Evolutionary conservation across 2,797 vertebrate genomes (phyloP), one percentile per base, ranked within the genome.

Genomic region (Heteromormyrus szaboi): DNA sequence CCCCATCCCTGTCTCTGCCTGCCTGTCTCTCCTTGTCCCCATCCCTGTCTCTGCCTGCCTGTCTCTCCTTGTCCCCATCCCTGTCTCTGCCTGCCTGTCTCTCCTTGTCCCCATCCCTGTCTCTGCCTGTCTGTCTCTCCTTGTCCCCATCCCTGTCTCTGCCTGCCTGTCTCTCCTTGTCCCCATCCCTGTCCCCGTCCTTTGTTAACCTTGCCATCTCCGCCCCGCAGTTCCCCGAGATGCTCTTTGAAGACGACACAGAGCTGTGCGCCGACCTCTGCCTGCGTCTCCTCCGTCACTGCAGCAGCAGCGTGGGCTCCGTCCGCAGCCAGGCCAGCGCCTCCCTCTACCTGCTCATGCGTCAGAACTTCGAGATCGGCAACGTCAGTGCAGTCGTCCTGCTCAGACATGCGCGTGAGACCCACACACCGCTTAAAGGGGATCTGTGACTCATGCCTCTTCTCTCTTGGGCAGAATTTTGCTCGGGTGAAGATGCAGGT

Each of bases 401-500:
- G 14, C 50, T 19, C 17, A 41, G 17, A 89, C 37, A 5, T 7
- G 29, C 65, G 65, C 19, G 22, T 4, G 25, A 11, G 62, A 12
- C 62, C 62, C 62, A 68, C 25, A 2, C 11, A 12, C 9, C 8
- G 0, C 22, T 25, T 29, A 3, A 29, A 29, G 8, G 14, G 65
- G 29, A 72, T 33, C 65, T 17, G 25, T 72, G 65, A 33, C 65
- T 33, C 29, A 72, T 33, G 68, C 68, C 68, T 72, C 33, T 33
- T 72, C 33, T 72, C 68, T 37, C 33, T 1, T 12, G 8, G 37
- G 0, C 93, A 98, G 98, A 98, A 98, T 94, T 98, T 98, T 90
- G 98, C 98, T 0, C 96, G 98, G 22, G 98, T 98, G 88, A 98
- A 98, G 96, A 98, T 98, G 98, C 97, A 98, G 90, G 97, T 98